Conservation (phyloP, 2,888 invertebrate species). For the Thymelicus acteon region DNA sequence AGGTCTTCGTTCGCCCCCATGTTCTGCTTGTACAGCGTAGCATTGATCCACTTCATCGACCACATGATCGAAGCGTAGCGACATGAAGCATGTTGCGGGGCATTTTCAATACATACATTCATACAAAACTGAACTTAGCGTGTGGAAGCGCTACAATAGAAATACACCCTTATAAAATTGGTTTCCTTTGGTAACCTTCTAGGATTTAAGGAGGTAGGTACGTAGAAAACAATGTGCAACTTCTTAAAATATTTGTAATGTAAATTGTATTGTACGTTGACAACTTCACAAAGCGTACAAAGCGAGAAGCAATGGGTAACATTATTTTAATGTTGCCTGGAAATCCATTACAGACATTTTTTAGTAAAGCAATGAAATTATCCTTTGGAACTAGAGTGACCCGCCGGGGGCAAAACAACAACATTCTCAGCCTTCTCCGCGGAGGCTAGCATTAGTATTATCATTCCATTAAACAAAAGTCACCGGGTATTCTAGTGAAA, state of each 20-base stretch:
- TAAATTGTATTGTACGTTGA: slow-evolving; percentile 24
- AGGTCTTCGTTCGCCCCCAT: too few species aligned
- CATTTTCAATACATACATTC: too few species aligned
- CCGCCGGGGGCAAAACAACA: slow-evolving; percentile 78
- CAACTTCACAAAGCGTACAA: slow-evolving; percentile 21
- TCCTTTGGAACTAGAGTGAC: slow-evolving; percentile 78
- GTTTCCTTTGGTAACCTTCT: too few species aligned
- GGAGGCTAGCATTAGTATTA: slow-evolving; percentile 82
- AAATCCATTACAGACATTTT: slow-evolving; percentile 70
- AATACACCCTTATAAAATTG: too few species aligned
- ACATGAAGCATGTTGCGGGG: too few species aligned
- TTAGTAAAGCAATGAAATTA: slow-evolving; percentile 77
- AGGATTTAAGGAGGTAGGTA: not conserved
- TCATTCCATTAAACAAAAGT: slow-evolving; percentile 85
- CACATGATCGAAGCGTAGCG: too few species aligned
- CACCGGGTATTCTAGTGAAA: slow-evolving; percentile 83
- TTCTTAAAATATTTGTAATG: not conserved
- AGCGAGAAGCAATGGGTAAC: slow-evolving; percentile 32
- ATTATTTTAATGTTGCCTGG: slow-evolving; percentile 65
- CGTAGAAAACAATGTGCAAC: not conserved
- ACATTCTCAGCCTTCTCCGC: slow-evolving; percentile 77
- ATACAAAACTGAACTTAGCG: too few species aligned
- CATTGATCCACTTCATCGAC: too few species aligned
- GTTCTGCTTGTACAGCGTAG: too few species aligned
- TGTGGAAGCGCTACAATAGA: too few species aligned